Evolutionary conservation across 2,888 invertebrate genomes (phyloP).

Genomic region (Microplitis manilae): DNA sequence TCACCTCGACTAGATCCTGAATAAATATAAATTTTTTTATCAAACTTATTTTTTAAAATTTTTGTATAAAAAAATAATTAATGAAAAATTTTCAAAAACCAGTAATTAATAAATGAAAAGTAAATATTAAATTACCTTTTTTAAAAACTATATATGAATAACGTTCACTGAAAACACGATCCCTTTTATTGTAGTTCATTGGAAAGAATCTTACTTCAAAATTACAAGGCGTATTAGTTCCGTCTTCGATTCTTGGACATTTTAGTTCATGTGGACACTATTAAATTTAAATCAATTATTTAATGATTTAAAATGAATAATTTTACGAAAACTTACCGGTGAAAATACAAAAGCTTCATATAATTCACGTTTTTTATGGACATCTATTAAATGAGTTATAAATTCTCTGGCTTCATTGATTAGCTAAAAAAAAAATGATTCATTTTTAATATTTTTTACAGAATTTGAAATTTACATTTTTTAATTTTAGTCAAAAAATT

Average conservation of each 20-base stretch:
- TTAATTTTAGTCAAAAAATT: conserved; percentile 19
- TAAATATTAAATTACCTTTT: conserved; percentile 75
- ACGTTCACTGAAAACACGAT: conserved; percentile 72
- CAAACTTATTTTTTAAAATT: no score
- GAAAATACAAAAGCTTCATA: conserved; percentile 79
- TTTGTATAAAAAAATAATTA: background rate
- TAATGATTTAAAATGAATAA: no score
- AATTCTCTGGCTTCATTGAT: conserved; percentile 90
- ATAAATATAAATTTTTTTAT: no score
- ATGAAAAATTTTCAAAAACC: background rate
- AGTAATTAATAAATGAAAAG: conserved; percentile 1
- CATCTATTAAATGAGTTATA: conserved; percentile 75
- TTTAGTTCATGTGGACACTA: conserved; percentile 86
- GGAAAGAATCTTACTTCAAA: conserved; percentile 79
- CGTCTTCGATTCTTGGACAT: conserved; percentile 80
- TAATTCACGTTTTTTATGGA: conserved; percentile 59
- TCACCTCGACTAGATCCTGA: conserved; percentile 6
- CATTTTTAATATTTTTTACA: background rate
- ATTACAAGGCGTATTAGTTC: conserved; percentile 82
- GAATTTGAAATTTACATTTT: no score
- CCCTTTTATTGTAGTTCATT: conserved; percentile 50
- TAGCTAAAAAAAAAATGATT: conserved; percentile 64
- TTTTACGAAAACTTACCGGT: conserved; percentile 76
- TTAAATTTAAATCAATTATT: conserved; percentile 53
- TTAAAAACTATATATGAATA: conserved; percentile 88